Evolutionary conservation across 2,797 vertebrate species (phyloP).

Genomic region (Amblyraja radiata): DNA sequence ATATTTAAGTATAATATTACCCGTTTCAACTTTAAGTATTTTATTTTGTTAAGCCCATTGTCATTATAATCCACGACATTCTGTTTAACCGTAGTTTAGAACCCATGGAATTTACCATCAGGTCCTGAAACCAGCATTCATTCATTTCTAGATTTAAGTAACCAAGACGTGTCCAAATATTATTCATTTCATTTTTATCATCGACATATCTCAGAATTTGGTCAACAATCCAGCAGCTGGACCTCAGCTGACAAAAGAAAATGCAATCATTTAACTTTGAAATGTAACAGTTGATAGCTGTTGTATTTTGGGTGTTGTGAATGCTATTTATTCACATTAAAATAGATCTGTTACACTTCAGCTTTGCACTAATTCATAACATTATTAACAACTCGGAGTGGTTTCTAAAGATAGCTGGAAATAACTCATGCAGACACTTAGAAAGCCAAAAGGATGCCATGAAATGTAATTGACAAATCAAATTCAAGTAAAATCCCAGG

Average conservation of each 20-base stretch:
- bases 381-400: not conserved
- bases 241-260: not conserved
- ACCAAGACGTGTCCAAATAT: not conserved
- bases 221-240: not conserved
- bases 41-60: not conserved
- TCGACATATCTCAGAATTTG: not conserved
- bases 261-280: not conserved
- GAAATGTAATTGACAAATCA: no score
- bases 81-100: no score
- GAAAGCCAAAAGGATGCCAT: no score
- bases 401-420: not conserved
- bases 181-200: not conserved
- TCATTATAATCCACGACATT: not conserved
- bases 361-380: not conserved
- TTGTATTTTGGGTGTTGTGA: not conserved
- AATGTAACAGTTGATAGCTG: not conserved
- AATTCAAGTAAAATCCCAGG: no score
- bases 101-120: not conserved
- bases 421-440: not conserved
- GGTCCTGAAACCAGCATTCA: not conserved
- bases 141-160: not conserved
- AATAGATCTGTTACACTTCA: not conserved
- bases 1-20: not conserved
- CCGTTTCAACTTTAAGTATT: not conserved
- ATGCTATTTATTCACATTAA: not conserved